These are phyloP conservation scores for Turritopsis rubra DNA, from an alignment of 30 jellyfish, hydroid and myxozoan species.

Conservation along the genomic window DNA sequence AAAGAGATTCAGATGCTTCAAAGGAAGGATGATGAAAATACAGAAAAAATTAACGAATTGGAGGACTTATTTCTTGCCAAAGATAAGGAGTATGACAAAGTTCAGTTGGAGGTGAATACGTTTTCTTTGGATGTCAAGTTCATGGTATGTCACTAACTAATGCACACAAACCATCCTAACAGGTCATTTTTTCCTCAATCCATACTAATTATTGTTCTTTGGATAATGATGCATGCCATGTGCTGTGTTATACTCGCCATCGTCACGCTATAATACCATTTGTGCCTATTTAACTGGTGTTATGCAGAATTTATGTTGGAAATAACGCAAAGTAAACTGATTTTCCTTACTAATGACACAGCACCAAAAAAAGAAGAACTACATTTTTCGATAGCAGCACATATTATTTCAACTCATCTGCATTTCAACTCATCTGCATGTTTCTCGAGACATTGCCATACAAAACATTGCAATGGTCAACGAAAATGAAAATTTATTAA, in stretches of 20 bases:
- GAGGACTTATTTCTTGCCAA: constrained; percentile 9
- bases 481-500: neutral
- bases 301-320: neutral
- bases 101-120: constrained; percentile 9
- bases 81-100: constrained; percentile 6
- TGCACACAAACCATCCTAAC: neutral
- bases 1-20: constrained; percentile 3
- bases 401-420: neutral
- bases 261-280: too few species aligned
- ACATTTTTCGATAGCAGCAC: too few species aligned
- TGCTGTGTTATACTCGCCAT: too few species aligned
- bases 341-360: neutral
- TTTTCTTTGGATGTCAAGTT: neutral
- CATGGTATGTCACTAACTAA: constrained; percentile 2
- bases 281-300: neutral
- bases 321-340: neutral
- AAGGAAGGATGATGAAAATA: constrained; percentile 1
- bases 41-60: constrained; percentile 1
- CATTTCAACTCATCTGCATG: neutral
- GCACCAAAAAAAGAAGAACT: neutral
- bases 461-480: neutral
- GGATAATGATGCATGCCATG: neutral
- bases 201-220: too few species aligned
- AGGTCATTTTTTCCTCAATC: too few species aligned
- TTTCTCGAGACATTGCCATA: neutral